Evolutionary conservation across 2,113 vertebrate species (phyloP), one percentile per base, ranked within the genome.

Genomic region (Xerus inauris): DNA sequence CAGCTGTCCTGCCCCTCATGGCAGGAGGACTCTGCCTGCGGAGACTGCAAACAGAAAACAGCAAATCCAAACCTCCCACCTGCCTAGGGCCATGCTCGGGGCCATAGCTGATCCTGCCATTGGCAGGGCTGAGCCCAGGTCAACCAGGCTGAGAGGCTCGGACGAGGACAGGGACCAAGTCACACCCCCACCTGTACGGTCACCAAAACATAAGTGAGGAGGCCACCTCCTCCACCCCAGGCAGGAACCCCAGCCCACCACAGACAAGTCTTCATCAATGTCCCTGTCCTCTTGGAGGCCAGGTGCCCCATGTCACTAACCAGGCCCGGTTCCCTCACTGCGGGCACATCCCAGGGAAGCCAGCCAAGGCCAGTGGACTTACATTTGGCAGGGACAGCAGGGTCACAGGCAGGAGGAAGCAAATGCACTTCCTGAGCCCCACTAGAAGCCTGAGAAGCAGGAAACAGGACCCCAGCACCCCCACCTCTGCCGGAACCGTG

Each of bases 1-100:
- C 1, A 3, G 40, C 35, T 0, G 0, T 22, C 54, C 6, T 57
- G 12, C 45, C 13, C 49, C 40, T 40, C 28, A 8, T 0, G 51
- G 59, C 5, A 1, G 16, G 10, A 71, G 24, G 32, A 7, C 30
- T 20, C 86, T 3, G 13, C 17, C 49, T 1, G 16, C 40, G 80
- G 11, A 19, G 11, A 6, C 79, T 14, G 3, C 32, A 76, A 45
- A 20, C 0, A 3, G 42, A 14, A 0, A n/a, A 10, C n/a, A 0
- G 22, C 6, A 6, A 20, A n/a, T 6, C 54, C n/a, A 20, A 32
- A 38, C 42, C 42, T 24, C 59, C 22, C 35, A 87, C 62, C 75
- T 1, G 3, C 35, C 0, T 8, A 13, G 64, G 14, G 28, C 13
- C 13, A 6, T 35, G 57, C 2, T 77, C 24, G 2, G 40, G 11